Base-by-base conservation (phyloP, 2,113 vertebrate species). In the Microtus pennsylvanicus region DNA sequence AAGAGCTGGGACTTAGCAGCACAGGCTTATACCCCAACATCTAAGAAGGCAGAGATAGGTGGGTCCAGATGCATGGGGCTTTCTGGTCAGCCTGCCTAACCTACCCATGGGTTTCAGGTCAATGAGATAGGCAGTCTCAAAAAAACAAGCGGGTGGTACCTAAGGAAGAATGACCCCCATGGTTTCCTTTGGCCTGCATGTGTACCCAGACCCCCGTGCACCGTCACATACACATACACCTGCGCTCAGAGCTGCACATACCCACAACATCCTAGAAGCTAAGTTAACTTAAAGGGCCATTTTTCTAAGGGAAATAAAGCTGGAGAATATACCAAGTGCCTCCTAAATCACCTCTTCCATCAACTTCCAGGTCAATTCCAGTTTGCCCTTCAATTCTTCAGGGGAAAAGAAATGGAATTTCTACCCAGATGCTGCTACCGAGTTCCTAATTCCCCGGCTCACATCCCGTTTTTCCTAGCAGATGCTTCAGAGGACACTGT, bases 241-340 rank as follows among this genome's bases (percentile, higher is more conserved):
- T 45, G 22, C 3, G 38, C 7, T 2, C 24, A 85, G 24, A 63
- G 9, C 3, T 47, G 19, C 28, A 21, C 5, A n/a, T 1, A 6
- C 38, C 5, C 16, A 85, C 82, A 85, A 21, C 14, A 38, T 42
- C 63, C 28, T 42, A 67, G 42, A 86, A 33, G 21, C 83, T 86
- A 85, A 45, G 63, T 21, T 72, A 9, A 28, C 16, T 35, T 35
- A 9, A 74, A 21, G 35, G 52, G 4, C 21, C 19, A 26, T 47
- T 93, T 96, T 89, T 35, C 70, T 33, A 81, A 95, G 76, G 76
- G 70, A 50, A 50, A 50, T 78, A 58, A 58, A 94, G 35, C 10
- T 3, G 28, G 22, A 86, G 67, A 80, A 47, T 38, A 35, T 38
- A 80, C 13, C 78, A 83, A 89, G 38, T 38, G 30, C 58, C 28